Percentiles rank a stretch among this genome's conserved stretches.
Conservation (phyloP, 2,888 invertebrate genomes). For the Drosophila incognita region DNA sequence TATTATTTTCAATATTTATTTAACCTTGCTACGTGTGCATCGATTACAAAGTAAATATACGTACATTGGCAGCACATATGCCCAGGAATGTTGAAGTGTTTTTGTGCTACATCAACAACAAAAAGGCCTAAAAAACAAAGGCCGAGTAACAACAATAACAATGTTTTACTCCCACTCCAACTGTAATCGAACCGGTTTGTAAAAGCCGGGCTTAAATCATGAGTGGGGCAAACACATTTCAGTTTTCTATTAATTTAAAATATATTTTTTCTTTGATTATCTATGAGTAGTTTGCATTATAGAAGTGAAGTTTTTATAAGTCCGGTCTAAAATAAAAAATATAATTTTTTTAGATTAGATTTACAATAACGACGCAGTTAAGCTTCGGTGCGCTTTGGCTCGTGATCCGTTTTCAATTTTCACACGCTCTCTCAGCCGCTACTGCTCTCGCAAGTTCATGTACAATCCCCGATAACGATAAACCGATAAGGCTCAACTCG, state of each 20-base stretch:
- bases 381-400: constrained; percentile 4
- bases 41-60: constrained; percentile 50
- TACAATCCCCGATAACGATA: constrained; percentile 41
- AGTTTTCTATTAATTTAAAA: constrained; percentile 8
- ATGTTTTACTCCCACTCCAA: constrained; percentile 35
- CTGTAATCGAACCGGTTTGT: constrained; percentile 41
- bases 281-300: constrained; percentile 1
- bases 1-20: constrained; percentile 29
- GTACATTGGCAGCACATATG: constrained; percentile 10
- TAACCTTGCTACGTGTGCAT: constrained; percentile 71
- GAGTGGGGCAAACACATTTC: not conserved
- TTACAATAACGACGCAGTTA: constrained; percentile 44
- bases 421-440: constrained; percentile 11
- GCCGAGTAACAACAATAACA: constrained; percentile 1
- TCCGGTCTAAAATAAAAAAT: constrained; percentile 2
- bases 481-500: constrained; percentile 34
- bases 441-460: constrained; percentile 29
- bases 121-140: constrained; percentile 9
- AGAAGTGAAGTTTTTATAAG: not conserved
- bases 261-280: not conserved
- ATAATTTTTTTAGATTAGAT: constrained; percentile 18
- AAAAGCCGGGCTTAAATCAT: constrained; percentile 10
- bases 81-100: constrained; percentile 30
- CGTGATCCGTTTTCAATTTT: constrained; percentile 29
- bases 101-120: constrained; percentile 11